A percentile compares a stretch with the other conserved stretches of the same genome.
These are phyloP conservation scores for Melangyna quadrimaculata DNA, from an alignment of 2,888 invertebrate species.

Conservation along the genomic window DNA sequence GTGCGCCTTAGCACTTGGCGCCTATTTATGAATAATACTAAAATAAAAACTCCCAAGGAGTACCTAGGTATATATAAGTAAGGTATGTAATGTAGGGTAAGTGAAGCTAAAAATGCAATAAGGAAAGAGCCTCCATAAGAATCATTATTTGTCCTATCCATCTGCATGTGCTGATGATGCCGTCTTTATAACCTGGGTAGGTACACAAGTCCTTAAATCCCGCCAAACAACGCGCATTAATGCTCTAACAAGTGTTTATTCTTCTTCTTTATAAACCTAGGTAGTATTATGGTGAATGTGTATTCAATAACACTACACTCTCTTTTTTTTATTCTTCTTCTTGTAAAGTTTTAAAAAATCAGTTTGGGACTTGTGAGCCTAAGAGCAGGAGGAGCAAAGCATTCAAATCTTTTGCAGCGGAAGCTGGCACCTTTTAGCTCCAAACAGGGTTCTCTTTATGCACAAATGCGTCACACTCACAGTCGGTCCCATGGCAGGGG, in stretches of 20 bases:
- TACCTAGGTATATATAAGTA: no score
- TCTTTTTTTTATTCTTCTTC: conserved; percentile 14
- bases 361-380: background rate
- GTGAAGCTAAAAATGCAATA: background rate
- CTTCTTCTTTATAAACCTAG: conserved; percentile 34
- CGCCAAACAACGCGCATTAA: conserved; percentile 52
- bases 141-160: background rate
- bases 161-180: background rate
- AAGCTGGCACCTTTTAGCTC: conserved; percentile 30
- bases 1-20: conserved; percentile 34
- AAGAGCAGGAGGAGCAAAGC: background rate
- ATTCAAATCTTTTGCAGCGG: conserved; percentile 28
- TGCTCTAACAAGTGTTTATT: conserved; percentile 67
- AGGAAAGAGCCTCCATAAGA: conserved; percentile 18
- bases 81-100: no score
- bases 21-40: conserved; percentile 14
- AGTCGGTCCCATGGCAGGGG: background rate
- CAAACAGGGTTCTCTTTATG: conserved; percentile 16
- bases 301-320: conserved; percentile 63
- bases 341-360: conserved; percentile 39
- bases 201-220: conserved; percentile 32
- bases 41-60: background rate
- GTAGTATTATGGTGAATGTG: conserved; percentile 34
- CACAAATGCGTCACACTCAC: conserved; percentile 64
- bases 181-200: background rate